Base-by-base conservation (phyloP, 1,140 invertebrate genomes). In the Drosophila ironensis region DNA sequence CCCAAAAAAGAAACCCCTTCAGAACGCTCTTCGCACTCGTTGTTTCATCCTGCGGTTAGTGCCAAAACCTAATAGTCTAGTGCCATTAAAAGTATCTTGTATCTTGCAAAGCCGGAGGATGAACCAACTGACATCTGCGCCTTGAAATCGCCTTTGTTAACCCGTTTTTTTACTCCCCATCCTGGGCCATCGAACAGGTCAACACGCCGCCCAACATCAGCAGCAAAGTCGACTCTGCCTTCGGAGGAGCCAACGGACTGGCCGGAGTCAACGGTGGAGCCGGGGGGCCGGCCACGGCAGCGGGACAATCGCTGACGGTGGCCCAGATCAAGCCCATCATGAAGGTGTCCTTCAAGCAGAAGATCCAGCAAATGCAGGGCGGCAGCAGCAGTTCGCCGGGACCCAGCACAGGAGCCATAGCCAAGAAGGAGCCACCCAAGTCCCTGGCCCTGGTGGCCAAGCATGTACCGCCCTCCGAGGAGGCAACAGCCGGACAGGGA, bases 301-400 rank as follows among this genome's bases (percentile, higher is more conserved):
- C 57, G 4, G 59, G 60, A 17, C 68, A 72, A 25, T 73, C 72
- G 33, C 45, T 87, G 12, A 48, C 73, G 6, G 72, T 80, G 12
- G 64, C 84, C 4, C 84, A 76, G 45, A 73, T 81, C 45, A 88
- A 88, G 52, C 86, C 86, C 35, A 81, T 84, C 4, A 88, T 88
- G 86, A 88, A 88, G 47, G 86, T 88, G 1, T 88, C 86, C 16
- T 88, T 88, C 16, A 88, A 88, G 57, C 86, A 88, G 37, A 88
- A 76, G 50, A 88, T 88, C 16, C 86, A 88, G 25, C 80, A 88
- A 28, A n/a, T 88, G 16, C 86, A 88, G 28, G 33, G 33, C n/a
- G 16, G 33, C 5, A 17, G 6, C 41, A 17, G 25, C 7, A 48
- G 50, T 14, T 53, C 20, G 2, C 38, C 46, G 12, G 41, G 4